These are phyloP conservation scores for Schizotus pectinicornis DNA, from an alignment of 2,888 invertebrate species.

Conservation along the genomic window DNA sequence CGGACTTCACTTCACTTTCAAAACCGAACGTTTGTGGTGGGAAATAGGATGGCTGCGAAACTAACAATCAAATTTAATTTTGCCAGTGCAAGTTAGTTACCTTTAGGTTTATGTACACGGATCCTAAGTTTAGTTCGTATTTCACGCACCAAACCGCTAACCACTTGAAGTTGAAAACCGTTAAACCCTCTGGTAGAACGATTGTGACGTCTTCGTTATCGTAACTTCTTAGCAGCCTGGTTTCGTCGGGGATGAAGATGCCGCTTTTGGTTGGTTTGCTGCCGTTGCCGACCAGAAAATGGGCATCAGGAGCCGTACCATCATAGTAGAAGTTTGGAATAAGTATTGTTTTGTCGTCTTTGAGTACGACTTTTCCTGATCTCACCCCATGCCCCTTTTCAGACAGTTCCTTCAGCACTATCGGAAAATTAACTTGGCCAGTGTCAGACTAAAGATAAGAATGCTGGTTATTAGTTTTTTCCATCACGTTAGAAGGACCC, in stretches of 20 bases:
- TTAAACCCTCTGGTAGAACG: slow-evolving; percentile 29
- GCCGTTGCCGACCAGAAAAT: slow-evolving; percentile 38
- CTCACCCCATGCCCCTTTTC: slow-evolving; percentile 29
- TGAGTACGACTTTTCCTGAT: slow-evolving; percentile 35
- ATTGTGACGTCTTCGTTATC: slow-evolving; percentile 30
- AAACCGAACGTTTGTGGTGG: slow-evolving; percentile 21
- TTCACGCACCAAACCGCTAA: slow-evolving; percentile 35
- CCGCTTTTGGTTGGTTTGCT: slow-evolving; percentile 23
- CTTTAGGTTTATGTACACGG: slow-evolving; percentile 1
- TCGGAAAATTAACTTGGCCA: too few relatives aligned
- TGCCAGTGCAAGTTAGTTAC: background rate
- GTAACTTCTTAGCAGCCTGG: slow-evolving; percentile 17
- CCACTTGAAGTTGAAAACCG: slow-evolving; percentile 35
- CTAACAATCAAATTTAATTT: background rate
- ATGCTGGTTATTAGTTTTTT: too few relatives aligned
- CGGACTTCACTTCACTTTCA: slow-evolving; percentile 35
- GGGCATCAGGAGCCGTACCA: slow-evolving; percentile 36
- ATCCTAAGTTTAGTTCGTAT: slow-evolving; percentile 18
- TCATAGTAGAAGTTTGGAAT: slow-evolving; percentile 37
- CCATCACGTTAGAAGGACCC: too few relatives aligned
- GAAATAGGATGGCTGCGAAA: background rate
- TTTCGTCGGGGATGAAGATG: slow-evolving; percentile 26
- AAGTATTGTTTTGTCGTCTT: slow-evolving; percentile 30
- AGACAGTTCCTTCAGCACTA: background rate
- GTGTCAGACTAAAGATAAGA: too few relatives aligned